phyloP scores from a whole-genome alignment of 2,888 invertebrate species.

The Dasypolia templi region DNA sequence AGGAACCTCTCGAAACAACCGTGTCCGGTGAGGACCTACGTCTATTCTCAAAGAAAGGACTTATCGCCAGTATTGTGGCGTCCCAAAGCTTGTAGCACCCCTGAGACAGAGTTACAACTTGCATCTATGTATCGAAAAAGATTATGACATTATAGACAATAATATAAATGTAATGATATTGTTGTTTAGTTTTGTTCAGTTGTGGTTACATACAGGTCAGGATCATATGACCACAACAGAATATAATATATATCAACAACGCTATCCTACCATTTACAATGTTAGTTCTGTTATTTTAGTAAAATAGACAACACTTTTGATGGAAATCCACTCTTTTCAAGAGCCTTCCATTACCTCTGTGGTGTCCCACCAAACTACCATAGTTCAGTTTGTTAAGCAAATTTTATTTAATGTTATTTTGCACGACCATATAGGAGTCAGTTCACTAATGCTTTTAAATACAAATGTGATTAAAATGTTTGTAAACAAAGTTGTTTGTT shows the following conservation, averaged over 20 bases:
- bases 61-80: no score
- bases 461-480: not conserved
- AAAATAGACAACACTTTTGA: not conserved
- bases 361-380: not conserved
- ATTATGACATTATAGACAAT: not conserved
- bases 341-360: not conserved
- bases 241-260: not conserved
- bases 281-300: not conserved
- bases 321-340: not conserved
- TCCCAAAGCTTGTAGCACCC: no score
- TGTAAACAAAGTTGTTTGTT: not conserved
- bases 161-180: not conserved
- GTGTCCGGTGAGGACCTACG: no score
- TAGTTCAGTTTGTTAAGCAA: not conserved
- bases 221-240: constrained; percentile 6
- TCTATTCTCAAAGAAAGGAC: no score
- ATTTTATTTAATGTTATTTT: not conserved
- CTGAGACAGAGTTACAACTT: not conserved
- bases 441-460: not conserved
- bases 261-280: not conserved
- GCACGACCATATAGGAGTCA: not conserved
- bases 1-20: no score
- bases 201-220: constrained; percentile 2
- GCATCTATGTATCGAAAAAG: not conserved
- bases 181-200: not conserved